Evolutionary conservation across 2,797 vertebrate genomes (phyloP).

Genomic region (Girardinus metallicus): DNA sequence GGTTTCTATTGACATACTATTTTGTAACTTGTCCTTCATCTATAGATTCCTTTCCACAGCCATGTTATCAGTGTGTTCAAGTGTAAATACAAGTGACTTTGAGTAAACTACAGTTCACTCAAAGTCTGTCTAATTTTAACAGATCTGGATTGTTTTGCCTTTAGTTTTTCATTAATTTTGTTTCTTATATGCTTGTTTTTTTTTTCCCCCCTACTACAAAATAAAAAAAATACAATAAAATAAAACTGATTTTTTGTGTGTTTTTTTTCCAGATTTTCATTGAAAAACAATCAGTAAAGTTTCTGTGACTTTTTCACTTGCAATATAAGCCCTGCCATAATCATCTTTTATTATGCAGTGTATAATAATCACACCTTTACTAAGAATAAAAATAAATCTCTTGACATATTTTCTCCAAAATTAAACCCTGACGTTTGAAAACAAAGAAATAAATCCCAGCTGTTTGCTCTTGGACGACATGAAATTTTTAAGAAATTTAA

Average conservation of each 20-base stretch:
- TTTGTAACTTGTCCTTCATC: slow-evolving; percentile 42
- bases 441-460: too few species aligned
- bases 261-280: neutral
- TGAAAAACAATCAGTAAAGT: slow-evolving; percentile 1
- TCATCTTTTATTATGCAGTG: neutral
- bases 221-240: too few species aligned
- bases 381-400: neutral
- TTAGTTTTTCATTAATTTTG: neutral
- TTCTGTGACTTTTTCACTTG: neutral
- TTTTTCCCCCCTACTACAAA: neutral
- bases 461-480: neutral
- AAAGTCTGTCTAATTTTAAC: neutral
- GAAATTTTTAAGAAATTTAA: neutral
- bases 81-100: slow-evolving; percentile 3
- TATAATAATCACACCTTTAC: neutral
- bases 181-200: neutral
- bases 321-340: neutral
- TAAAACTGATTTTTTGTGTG: neutral
- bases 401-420: neutral
- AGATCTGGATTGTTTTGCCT: neutral
- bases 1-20: slow-evolving; percentile 67
- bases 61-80: slow-evolving; percentile 58
- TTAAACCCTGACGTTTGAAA: neutral
- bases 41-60: slow-evolving; percentile 14
- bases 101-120: slow-evolving; percentile 3